Evolutionary conservation across 2,797 vertebrate genomes (phyloP), one percentile per base, ranked within the genome.

Genomic region (Platyrinchus mystaceus): DNA sequence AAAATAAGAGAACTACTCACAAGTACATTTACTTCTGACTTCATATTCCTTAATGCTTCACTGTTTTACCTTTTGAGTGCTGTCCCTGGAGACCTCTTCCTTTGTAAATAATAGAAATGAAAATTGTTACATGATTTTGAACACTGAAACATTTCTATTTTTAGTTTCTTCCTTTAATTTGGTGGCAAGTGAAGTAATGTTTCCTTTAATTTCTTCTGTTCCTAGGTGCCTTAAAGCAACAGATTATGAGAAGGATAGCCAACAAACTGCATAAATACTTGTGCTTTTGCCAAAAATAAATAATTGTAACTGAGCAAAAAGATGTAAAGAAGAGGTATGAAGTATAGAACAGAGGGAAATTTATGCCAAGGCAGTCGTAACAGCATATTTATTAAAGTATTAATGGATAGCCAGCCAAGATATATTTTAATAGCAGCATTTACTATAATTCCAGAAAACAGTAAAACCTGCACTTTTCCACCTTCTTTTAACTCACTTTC

Each of bases 61-160:
- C 16, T 53, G 60, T 63, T 94, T 79, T 71, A 58, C 21, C 73
- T 64, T 87, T 69, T 77, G 19, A 76, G 12, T 60, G 21, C 64
- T 80, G 14, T 88, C 73, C 94, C 66, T 84, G 69, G 76, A 68
- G 34, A 32, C 34, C 34, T 17, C 18, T 93, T 87, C 62, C 74
- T 77, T 67, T 82, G 26, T 73, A 74, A 68, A 53, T 70, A 76
- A 49, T 68, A 21, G 56, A 90, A 95, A 59, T 67, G 17, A 78
- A 90, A 89, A 95, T 87, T 74, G n/a, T 55, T 81, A 52, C 14
- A 58, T n/a, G 56, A 86, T 96, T 96, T 84, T 84, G 86, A 84
- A 55, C 24, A 90, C 32, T 44, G 30, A 90, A 85, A 81, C 32
- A 7, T 74, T 87, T 90, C 26, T 37, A 49, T 66, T 41, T 55